These are phyloP conservation scores for Sphecodes monilicornis DNA, from an alignment of 2,888 invertebrate species.

Conservation along the genomic window DNA sequence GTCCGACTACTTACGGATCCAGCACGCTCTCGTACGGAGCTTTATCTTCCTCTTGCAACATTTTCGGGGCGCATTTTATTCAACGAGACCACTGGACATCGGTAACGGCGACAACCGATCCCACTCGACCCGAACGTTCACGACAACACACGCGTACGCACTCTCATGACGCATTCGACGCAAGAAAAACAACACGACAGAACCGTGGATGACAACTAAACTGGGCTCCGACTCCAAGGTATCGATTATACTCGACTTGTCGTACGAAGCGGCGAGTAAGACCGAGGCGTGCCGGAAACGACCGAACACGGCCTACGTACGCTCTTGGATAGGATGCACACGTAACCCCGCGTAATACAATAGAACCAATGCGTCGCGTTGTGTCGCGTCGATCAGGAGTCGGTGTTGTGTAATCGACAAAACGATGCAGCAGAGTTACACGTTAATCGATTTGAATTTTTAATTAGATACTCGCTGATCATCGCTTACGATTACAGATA, in stretches of 20 bases:
- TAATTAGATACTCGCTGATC: not conserved
- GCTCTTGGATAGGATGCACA: slow-evolving; percentile 35
- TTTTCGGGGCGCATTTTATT: slow-evolving; percentile 77
- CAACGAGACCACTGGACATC: slow-evolving; percentile 49
- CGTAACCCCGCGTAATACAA: slow-evolving; percentile 59
- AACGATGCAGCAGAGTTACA: slow-evolving; percentile 36
- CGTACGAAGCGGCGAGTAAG: slow-evolving; percentile 52
- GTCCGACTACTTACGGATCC: slow-evolving; percentile 76
- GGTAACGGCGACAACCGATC: slow-evolving; percentile 15
- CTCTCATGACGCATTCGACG: slow-evolving; percentile 53
- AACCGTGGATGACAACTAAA: slow-evolving; percentile 66
- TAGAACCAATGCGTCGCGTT: slow-evolving; percentile 28
- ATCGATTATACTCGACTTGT: slow-evolving; percentile 66
- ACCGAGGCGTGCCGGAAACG: slow-evolving; percentile 48
- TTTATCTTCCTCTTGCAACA: slow-evolving; percentile 82
- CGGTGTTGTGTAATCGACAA: slow-evolving; percentile 56
- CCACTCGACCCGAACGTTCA: slow-evolving; percentile 32
- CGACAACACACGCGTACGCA: slow-evolving; percentile 52
- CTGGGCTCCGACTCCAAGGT: slow-evolving; percentile 60
- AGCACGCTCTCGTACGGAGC: slow-evolving; percentile 77
- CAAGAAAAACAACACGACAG: slow-evolving; percentile 59
- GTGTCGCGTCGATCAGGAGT: slow-evolving; percentile 17
- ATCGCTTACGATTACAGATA: not conserved
- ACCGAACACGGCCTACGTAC: slow-evolving; percentile 52
- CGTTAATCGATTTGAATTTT: slow-evolving; percentile 2